Conservation (phyloP, 37 sponge, comb jelly and placozoan genomes). For the Aphrocallistes beatrix region DNA sequence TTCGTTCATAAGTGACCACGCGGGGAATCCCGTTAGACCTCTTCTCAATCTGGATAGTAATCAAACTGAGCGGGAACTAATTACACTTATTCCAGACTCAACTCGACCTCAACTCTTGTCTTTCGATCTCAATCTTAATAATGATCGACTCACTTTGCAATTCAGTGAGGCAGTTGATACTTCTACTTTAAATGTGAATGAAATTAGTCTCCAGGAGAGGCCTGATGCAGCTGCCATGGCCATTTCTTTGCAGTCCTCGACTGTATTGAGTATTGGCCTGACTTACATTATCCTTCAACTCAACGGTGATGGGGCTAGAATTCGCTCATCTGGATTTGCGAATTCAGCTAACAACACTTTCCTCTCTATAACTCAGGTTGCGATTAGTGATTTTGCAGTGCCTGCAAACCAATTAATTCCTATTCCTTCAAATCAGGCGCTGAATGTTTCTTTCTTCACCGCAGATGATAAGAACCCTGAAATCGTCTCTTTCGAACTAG, state of each 20-base stretch:
- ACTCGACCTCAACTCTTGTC: conserved; percentile 35
- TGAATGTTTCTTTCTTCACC: neutral
- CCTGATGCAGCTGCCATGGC: neutral
- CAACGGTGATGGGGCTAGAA: neutral
- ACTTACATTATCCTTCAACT: neutral
- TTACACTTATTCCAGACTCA: conserved; percentile 28
- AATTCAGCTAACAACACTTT: neutral
- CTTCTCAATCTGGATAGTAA: neutral
- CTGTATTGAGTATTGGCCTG: neutral
- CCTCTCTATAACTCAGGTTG: neutral
- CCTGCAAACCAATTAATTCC: neutral
- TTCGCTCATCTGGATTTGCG: conserved; percentile 1
- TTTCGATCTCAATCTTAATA: conserved; percentile 48
- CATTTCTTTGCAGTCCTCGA: neutral
- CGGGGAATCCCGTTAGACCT: conserved; percentile 26
- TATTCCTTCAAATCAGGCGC: neutral
- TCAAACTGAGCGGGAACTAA: neutral
- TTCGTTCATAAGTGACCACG: conserved; percentile 36
- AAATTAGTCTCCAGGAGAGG: conserved; percentile 48
- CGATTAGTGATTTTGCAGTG: neutral
- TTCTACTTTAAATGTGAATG: conserved; percentile 27
- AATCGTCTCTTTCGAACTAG: neutral
- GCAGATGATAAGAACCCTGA: conserved; percentile 20
- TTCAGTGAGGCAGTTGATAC: conserved; percentile 66
- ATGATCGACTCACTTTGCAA: conserved; percentile 38